Conservation (phyloP, 1,140 invertebrate genomes). For the Drosophila tani region DNA sequence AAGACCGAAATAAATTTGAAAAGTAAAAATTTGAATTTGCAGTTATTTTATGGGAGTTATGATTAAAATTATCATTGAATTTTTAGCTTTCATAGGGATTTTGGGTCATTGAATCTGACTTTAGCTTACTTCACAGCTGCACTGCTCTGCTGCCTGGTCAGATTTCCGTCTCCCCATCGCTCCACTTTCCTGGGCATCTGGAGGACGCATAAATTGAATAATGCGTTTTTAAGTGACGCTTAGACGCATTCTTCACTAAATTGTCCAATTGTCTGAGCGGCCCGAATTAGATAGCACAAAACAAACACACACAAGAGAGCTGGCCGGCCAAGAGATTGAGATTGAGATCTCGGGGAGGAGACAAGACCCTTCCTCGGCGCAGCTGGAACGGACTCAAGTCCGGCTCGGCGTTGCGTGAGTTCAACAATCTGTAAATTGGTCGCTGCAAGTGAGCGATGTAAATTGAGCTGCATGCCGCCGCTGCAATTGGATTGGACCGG, state of each 20-base stretch:
- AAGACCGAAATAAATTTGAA: too few species aligned
- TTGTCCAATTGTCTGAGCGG: conserved; percentile 78
- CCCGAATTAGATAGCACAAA: conserved; percentile 58
- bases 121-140: neutral
- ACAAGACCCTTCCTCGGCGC: conserved; percentile 47
- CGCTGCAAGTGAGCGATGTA: conserved; percentile 32
- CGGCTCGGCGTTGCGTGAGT: conserved; percentile 50
- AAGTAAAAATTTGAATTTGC: too few species aligned
- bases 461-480: conserved; percentile 28
- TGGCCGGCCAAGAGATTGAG: neutral
- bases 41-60: too few species aligned
- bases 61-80: neutral
- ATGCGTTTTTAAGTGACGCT: conserved; percentile 83
- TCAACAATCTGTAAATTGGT: conserved; percentile 72
- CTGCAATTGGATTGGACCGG: conserved; percentile 10
- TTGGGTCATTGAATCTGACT: neutral
- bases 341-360: conserved; percentile 50
- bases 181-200: conserved; percentile 10
- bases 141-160: too few species aligned
- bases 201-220: conserved; percentile 73
- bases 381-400: conserved; percentile 12
- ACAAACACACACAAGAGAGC: conserved; percentile 20
- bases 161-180: neutral
- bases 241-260: conserved; percentile 81
- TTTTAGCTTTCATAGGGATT: neutral